Evolutionary conservation across 2,113 vertebrate species (phyloP), one percentile per base, ranked within the genome.

Genomic region (Oryzias celebensis): DNA sequence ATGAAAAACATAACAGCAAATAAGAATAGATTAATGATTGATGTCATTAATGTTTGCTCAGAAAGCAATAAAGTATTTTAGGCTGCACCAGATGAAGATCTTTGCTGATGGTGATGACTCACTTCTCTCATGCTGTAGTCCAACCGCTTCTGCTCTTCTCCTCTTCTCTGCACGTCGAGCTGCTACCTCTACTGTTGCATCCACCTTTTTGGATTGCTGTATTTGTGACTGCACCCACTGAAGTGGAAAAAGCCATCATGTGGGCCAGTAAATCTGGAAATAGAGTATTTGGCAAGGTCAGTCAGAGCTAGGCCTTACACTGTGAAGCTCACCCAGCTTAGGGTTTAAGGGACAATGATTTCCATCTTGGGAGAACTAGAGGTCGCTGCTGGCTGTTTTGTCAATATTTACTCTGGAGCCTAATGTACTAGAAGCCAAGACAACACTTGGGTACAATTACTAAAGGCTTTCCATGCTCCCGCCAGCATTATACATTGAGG

Each of bases 211-310:
- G 77, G 81, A 89, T 83, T 80, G 80, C 88, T 90, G 87, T 91
- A 91, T 92, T 92, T 92, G 90, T 87, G 82, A 84, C 84, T 81
- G 87, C 58, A 84, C 58, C 83, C 82, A 88, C 72, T 85, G 90
- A 87, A 89, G 90, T 90, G 89, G 88, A 92, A 92, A 92, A 92
- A 92, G 88, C 88, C 86, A 93, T 93, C 91, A 91, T 91, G 87
- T 91, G 90, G 89, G 90, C 87, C 91, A 92, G 86, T 90, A 90
- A 87, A 90, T 92, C 83, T 92, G 90, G 91, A 92, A 92, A 92
- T 92, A 85, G 89, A 91, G 88, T 89, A 88, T 80, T 85, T 75
- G 81, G 73, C 12, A 75, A 81, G 89, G 91, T 92, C 85, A 56
- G 67, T 65, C 81, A 62, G 52, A 85, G 84, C 85, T 85, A 77